Evolutionary conservation across 2,888 invertebrate genomes (phyloP).

Genomic region (Siphonodentalium dalli): DNA sequence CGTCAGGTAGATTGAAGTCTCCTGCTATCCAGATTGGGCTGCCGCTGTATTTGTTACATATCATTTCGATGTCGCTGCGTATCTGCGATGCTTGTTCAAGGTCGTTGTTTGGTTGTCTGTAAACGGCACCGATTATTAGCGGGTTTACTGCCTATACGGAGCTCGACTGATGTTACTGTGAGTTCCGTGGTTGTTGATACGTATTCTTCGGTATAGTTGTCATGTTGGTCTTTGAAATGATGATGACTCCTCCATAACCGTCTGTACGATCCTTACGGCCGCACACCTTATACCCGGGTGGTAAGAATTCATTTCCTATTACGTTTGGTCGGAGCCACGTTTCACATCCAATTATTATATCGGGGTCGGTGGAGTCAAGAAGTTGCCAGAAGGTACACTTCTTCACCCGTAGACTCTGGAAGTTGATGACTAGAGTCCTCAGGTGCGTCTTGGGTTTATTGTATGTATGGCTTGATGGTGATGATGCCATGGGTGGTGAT

Average conservation of each 20-base stretch:
- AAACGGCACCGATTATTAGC: constrained; percentile 15
- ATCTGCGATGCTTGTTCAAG: constrained; percentile 3
- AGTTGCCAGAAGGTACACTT: constrained; percentile 20
- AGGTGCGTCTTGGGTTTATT: constrained; percentile 10
- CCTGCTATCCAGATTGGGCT: constrained; percentile 6
- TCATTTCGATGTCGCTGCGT: constrained; percentile 1
- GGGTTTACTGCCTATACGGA: constrained; percentile 9
- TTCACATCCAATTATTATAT: constrained; percentile 1
- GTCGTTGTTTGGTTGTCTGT: constrained; percentile 14
- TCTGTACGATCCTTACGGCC: constrained; percentile 1
- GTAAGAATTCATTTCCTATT: constrained; percentile 2
- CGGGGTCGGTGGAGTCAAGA: constrained; percentile 14
- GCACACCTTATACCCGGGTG: constrained; percentile 1
- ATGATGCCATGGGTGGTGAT: no score
- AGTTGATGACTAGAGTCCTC: constrained; percentile 10
- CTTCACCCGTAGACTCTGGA: constrained; percentile 21
- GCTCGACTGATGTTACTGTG: constrained; percentile 12
- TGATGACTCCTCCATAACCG: constrained; percentile 15
- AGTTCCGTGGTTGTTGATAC: constrained; percentile 3
- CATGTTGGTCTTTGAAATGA: constrained; percentile 16
- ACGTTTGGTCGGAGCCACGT: neutral
- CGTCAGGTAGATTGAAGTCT: constrained; percentile 12
- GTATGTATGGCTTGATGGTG: no score
- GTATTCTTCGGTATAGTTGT: constrained; percentile 13
- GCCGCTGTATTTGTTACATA: neutral